phyloP scores from a whole-genome alignment of 1,140 invertebrate genomes.

The Drosophila obscura region DNA sequence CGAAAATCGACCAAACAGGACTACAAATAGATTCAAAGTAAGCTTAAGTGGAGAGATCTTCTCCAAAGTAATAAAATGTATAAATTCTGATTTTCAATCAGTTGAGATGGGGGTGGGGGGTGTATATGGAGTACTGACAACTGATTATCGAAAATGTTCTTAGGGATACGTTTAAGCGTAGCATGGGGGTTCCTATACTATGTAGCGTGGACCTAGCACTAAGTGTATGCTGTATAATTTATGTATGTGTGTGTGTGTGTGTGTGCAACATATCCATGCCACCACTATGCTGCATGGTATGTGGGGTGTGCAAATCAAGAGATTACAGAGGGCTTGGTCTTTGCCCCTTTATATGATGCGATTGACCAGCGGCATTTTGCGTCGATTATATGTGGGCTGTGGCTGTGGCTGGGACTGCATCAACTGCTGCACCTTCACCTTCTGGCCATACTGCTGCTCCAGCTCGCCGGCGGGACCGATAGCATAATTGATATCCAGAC shows the following conservation, averaged over 20 bases:
- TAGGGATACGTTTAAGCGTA: conserved; percentile 60
- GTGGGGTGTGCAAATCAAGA: conserved; percentile 10
- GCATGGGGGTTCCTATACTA: conserved; percentile 33
- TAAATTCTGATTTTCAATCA: conserved; percentile 33
- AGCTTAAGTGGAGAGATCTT: not conserved
- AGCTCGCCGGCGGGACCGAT: conserved; percentile 78
- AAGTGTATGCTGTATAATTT: conserved; percentile 31
- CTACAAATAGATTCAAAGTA: conserved; percentile 18
- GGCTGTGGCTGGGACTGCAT: conserved; percentile 40
- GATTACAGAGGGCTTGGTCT: not conserved
- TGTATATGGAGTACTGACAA: conserved; percentile 17
- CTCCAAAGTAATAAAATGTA: no score
- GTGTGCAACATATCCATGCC: no score
- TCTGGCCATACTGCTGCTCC: conserved; percentile 72
- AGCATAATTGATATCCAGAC: conserved; percentile 80
- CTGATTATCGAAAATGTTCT: conserved; percentile 50
- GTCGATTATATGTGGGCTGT: conserved; percentile 83
- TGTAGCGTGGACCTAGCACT: conserved; percentile 53
- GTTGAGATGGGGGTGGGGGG: conserved; percentile 7
- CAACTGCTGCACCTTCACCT: conserved; percentile 71
- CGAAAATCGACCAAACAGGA: conserved; percentile 34
- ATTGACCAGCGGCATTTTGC: conserved; percentile 86
- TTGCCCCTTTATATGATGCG: conserved; percentile 84
- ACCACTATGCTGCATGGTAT: not conserved
- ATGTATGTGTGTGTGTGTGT: conserved; percentile 8